A percentile compares a stretch with the other conserved stretches of the same genome.
These are phyloP conservation scores for Phaethon lepturus DNA, from an alignment of 2,113 vertebrate genomes.

Conservation along the genomic window DNA sequence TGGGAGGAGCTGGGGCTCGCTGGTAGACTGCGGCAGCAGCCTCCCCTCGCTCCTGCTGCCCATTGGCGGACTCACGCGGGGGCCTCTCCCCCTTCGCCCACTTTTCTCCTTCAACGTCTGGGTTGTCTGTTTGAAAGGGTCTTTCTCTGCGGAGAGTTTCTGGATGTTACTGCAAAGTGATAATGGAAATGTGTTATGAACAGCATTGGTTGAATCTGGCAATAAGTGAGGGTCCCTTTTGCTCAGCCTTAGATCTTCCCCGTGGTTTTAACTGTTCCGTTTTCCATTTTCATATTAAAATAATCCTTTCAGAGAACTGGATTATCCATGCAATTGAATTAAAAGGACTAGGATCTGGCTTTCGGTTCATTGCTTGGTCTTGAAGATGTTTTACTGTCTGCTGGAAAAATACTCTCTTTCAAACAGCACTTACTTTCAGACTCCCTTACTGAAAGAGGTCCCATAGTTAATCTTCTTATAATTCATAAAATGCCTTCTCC, in stretches of 20 bases:
- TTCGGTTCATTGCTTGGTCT: background rate
- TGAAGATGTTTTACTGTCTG: background rate
- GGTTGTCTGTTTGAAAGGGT: background rate
- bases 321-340: background rate
- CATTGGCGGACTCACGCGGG: fast-evolving
- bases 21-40: background rate
- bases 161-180: background rate
- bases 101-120: background rate
- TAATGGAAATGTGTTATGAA: background rate
- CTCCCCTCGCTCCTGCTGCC: background rate
- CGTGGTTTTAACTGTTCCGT: background rate
- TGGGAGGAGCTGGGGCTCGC: fast-evolving
- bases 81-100: background rate
- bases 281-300: background rate
- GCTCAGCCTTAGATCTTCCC: background rate
- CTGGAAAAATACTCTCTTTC: slow-evolving; percentile 1
- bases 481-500: background rate
- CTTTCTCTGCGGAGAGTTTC: background rate
- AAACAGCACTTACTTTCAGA: background rate
- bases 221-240: background rate
- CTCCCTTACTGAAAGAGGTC: background rate
- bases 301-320: background rate
- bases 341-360: background rate
- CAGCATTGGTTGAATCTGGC: background rate
- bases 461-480: background rate